phyloP scores from a whole-genome alignment of 2,888 invertebrate genomes.

The Megamerina dolium region DNA sequence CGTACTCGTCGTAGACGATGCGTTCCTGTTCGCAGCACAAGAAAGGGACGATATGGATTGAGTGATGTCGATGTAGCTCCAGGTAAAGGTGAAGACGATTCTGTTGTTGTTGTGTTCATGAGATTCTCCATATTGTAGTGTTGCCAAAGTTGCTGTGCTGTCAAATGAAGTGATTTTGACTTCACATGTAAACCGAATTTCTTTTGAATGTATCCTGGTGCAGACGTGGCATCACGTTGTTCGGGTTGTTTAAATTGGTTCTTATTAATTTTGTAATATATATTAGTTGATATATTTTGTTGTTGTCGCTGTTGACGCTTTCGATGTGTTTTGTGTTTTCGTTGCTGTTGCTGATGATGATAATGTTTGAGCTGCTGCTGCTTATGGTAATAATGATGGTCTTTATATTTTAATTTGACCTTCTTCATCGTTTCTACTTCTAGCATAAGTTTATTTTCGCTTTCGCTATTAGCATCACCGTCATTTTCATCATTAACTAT shows the following conservation, averaged over 20 bases:
- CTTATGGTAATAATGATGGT: too few species aligned
- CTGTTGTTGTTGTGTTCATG: background rate
- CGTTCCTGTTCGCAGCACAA: constrained; percentile 73
- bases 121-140: too few species aligned
- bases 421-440: background rate
- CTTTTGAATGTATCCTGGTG: too few species aligned
- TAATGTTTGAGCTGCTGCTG: too few species aligned
- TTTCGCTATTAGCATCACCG: background rate
- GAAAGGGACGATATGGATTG: constrained; percentile 72
- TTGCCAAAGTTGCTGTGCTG: background rate
- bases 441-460: background rate
- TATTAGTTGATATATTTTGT: background rate
- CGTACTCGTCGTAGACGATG: constrained; percentile 63
- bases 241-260: background rate
- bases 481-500: constrained; percentile 1
- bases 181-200: background rate
- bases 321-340: background rate
- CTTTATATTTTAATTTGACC: too few species aligned
- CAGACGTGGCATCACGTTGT: background rate
- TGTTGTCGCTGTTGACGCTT: background rate
- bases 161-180: background rate
- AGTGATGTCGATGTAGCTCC: constrained; percentile 15
- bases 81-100: background rate
- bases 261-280: background rate
- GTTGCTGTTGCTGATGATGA: background rate